Evolutionary conservation across 2,113 vertebrate species (phyloP).

Genomic region (Sorex fumeus): DNA sequence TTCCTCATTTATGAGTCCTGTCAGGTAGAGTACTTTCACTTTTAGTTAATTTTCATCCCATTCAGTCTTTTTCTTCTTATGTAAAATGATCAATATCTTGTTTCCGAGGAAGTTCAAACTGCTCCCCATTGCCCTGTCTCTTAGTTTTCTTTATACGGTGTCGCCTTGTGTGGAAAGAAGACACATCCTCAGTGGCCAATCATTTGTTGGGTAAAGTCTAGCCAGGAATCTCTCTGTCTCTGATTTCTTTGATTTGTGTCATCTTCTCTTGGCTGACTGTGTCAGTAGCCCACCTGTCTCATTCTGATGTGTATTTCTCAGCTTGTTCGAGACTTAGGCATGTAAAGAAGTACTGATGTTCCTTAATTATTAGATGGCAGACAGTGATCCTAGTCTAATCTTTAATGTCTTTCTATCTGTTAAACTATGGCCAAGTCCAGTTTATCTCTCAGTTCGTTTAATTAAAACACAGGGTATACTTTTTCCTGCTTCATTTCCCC

Average conservation of each 20-base stretch:
- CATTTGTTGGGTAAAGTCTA: background rate
- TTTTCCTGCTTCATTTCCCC: background rate
- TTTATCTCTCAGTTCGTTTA: background rate
- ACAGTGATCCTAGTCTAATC: background rate
- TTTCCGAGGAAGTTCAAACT: background rate
- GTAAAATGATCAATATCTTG: background rate
- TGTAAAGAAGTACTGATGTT: background rate
- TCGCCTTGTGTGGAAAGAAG: background rate
- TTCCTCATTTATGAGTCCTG: background rate
- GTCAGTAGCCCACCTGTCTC: background rate
- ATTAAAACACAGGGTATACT: background rate
- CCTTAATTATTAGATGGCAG: background rate
- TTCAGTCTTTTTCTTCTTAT: background rate
- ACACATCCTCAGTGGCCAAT: background rate
- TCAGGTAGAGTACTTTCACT: background rate
- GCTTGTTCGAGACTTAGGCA: background rate
- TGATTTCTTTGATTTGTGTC: background rate
- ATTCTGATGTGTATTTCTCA: background rate
- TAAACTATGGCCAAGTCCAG: background rate
- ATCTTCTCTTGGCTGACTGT: background rate
- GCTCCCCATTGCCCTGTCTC: background rate
- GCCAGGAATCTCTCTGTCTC: background rate
- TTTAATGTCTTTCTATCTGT: constrained; percentile 14
- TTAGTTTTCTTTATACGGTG: background rate
- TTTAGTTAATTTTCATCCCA: background rate